Evolutionary conservation across 92 coral and sea anemone species (phyloP).

Genomic region (Bergia puertoricense): DNA sequence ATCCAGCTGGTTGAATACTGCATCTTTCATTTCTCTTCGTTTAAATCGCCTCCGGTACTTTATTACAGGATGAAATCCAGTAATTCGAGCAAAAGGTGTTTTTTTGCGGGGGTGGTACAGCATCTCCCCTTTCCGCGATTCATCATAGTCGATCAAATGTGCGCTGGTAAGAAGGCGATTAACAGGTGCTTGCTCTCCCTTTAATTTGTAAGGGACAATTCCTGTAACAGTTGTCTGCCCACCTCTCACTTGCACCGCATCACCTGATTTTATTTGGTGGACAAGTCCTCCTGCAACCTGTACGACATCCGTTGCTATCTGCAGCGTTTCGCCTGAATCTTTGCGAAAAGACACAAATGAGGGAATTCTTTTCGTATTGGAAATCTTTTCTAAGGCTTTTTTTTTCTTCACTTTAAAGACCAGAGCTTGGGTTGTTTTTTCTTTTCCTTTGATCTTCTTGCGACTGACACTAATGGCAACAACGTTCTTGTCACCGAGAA

Average conservation of each 20-base stretch:
- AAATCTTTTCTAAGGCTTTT: not conserved
- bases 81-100: not conserved
- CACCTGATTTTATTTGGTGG: not conserved
- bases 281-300: not conserved
- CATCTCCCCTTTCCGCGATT: not conserved
- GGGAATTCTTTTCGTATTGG: not conserved
- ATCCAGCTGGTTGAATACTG: not conserved
- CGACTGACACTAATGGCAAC: not conserved
- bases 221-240: not conserved
- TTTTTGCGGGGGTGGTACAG: not conserved
- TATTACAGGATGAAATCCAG: not conserved
- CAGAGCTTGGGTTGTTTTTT: not conserved
- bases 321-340: not conserved
- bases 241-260: not conserved
- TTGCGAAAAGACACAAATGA: not conserved
- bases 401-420: conserved; percentile 9
- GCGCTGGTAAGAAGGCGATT: not conserved
- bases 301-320: not conserved
- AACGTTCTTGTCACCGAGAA: conserved; percentile 1
- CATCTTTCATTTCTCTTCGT: not conserved
- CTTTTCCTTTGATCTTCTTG: not conserved
- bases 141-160: conserved; percentile 14
- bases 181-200: not conserved
- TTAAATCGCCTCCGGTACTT: not conserved
- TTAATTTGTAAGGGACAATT: not conserved